Evolutionary conservation across 2,888 invertebrate genomes (phyloP).

Genomic region (Eucera pruinosa): DNA sequence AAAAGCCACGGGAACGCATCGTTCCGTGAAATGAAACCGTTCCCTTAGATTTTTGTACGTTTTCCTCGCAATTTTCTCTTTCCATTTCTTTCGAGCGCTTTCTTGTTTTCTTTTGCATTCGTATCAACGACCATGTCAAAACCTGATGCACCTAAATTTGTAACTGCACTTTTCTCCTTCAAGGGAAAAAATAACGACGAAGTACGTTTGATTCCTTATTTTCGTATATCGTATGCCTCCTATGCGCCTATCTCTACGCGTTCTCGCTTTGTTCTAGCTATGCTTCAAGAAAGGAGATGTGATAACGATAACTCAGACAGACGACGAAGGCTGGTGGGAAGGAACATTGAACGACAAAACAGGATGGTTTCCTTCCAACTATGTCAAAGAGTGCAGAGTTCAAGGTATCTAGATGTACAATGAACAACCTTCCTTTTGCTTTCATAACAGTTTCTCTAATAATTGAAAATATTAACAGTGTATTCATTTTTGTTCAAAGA

Average conservation of each 20-base stretch:
- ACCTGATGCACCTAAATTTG: conserved; percentile 85
- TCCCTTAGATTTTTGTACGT: neutral
- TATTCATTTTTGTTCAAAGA: conserved; percentile 83
- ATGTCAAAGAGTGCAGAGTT: conserved; percentile 95
- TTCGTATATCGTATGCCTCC: neutral
- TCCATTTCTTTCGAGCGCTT: neutral
- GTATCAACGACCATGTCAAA: conserved; percentile 76
- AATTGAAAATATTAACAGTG: too few species aligned
- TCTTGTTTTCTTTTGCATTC: neutral
- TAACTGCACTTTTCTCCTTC: conserved; percentile 96
- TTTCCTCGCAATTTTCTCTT: neutral
- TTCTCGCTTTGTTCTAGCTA: conserved; percentile 86
- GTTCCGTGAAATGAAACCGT: neutral
- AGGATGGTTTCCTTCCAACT: conserved; percentile 99
- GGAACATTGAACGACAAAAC: conserved; percentile 97
- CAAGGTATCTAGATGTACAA: conserved; percentile 58
- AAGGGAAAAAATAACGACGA: conserved; percentile 99
- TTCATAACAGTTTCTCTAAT: too few species aligned
- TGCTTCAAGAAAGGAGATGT: conserved; percentile 98
- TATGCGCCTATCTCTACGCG: too few species aligned
- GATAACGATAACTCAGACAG: conserved; percentile 97
- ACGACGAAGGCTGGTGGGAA: conserved; percentile 99
- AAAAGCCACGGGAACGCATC: neutral
- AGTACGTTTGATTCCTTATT: conserved; percentile 84
- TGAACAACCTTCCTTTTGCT: neutral